These are phyloP conservation scores for Drosophila kuntzei DNA, from an alignment of 2,888 invertebrate species.

Conservation along the genomic window DNA sequence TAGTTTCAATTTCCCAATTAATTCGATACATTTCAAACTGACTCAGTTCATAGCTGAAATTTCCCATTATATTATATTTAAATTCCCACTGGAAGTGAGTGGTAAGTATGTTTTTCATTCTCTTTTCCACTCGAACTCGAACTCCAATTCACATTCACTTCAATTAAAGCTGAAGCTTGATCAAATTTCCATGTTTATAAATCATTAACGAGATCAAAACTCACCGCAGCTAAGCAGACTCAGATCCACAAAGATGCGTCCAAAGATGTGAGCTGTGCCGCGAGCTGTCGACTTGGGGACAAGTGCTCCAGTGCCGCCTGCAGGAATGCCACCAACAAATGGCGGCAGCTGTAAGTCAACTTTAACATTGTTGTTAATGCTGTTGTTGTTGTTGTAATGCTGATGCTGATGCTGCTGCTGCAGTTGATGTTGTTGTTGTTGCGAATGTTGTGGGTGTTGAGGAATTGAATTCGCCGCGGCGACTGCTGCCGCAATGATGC, in stretches of 20 bases:
- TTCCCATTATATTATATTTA: background rate
- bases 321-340: constrained; percentile 54
- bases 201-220: constrained; percentile 38
- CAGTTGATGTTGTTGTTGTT: constrained; percentile 2
- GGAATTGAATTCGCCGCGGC: constrained; percentile 27
- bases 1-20: background rate
- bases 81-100: background rate
- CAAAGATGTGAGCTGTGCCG: constrained; percentile 68
- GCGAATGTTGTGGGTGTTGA: constrained; percentile 23
- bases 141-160: constrained; percentile 2
- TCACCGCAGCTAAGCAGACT: constrained; percentile 77
- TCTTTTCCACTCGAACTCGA: background rate
- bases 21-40: too few relatives aligned
- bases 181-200: constrained; percentile 3
- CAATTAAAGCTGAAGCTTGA: constrained; percentile 4
- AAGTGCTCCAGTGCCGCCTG: constrained; percentile 2
- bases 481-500: constrained; percentile 50
- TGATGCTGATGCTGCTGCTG: constrained; percentile 28
- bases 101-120: background rate
- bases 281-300: constrained; percentile 28
- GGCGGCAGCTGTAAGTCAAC: constrained; percentile 72
- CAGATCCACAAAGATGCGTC: constrained; percentile 72
- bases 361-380: constrained; percentile 75
- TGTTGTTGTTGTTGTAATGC: constrained; percentile 51
- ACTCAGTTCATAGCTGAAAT: background rate